Percentiles rank a stretch among this genome's conserved stretches.
Conservation (phyloP, 1,140 invertebrate genomes). For the Batillaria attramentaria region DNA sequence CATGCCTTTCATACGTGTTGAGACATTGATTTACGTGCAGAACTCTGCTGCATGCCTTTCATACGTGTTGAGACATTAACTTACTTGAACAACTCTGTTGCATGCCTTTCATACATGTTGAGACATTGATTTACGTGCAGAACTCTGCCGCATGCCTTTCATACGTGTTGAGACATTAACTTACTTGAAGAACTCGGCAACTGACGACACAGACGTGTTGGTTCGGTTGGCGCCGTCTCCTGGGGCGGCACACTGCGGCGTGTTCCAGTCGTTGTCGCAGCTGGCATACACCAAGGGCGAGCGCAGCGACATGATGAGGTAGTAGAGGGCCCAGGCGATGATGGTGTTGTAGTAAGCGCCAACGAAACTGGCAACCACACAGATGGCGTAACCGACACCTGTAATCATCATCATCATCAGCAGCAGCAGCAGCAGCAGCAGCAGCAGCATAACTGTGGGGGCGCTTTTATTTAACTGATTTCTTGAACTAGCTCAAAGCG, state of each 20-base stretch:
- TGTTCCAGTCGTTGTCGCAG: slow-evolving; percentile 95
- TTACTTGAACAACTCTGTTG: too few species aligned
- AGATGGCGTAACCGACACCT: slow-evolving; percentile 97
- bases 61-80: too few species aligned
- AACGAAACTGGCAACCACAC: slow-evolving; percentile 96
- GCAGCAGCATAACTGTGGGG: neutral
- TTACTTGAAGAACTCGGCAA: slow-evolving; percentile 55
- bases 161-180: too few species aligned
- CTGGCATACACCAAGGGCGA: slow-evolving; percentile 89
- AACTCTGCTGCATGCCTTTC: too few species aligned
- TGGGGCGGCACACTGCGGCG: slow-evolving; percentile 77
- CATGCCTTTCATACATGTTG: too few species aligned
- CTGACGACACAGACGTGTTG: slow-evolving; percentile 51
- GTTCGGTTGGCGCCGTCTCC: slow-evolving; percentile 43
- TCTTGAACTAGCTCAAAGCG: too few species aligned
- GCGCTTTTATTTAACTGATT: neutral
- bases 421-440: too few species aligned
- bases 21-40: too few species aligned
- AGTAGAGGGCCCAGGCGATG: slow-evolving; percentile 97
- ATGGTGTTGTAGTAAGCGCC: slow-evolving; percentile 99
- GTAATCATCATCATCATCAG: slow-evolving; percentile 22
- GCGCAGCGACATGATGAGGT: slow-evolving; percentile 77
- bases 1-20: too few species aligned
- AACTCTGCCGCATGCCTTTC: slow-evolving; percentile 5
- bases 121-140: neutral